Evolutionary conservation across 2,797 vertebrate species (phyloP), one percentile per base, ranked within the genome.

Genomic region (Brachyalestes nurse): DNA sequence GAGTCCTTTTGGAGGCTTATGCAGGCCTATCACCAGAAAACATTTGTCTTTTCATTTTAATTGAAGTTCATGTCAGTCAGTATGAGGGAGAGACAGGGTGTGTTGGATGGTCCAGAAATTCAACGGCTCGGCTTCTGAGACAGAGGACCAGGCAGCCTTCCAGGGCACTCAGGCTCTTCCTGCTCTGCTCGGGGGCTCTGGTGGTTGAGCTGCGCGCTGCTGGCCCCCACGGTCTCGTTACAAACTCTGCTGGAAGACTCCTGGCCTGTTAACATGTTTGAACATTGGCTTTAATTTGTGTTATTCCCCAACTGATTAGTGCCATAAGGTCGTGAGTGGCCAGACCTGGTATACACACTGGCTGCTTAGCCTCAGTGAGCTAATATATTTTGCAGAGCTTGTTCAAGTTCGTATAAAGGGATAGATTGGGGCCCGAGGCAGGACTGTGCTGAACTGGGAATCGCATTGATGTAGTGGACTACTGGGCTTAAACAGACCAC

Each of bases 281-380:
- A 72, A 72, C 47, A 76, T 25, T 81, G 25, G 17, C 58, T 82
- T 69, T 82, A 64, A 64, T 82, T 66, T 58, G 23, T 40, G n/a
- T 23, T 67, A 2, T 66, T 78, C 69, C 49, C 51, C 17, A n/a
- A 49, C 73, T 40, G 38, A 60, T 73, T 77, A 72, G 6, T 23
- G 45, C 40, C 23, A 28, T 72, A 60, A 77, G 40, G 71, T 42
- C 53, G 21, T 23, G 34, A 73, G 34, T 13, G 8, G 23, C 47
- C 53, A 60, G 71, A 53, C 71, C 71, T 78, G 38, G 8, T 72
- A 60, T 72, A 64, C 66, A 7, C 28, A 10, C 25, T 40, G 61
- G 28, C 47, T 82, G 34, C 19, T 57, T 72, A 45, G 58, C 47
- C 62, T 21, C 40, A 21, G 16, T 34, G 61, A 49, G 62, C 13